Evolutionary conservation across 2,113 vertebrate species (phyloP).

Genomic region (Actenoides hombroni): DNA sequence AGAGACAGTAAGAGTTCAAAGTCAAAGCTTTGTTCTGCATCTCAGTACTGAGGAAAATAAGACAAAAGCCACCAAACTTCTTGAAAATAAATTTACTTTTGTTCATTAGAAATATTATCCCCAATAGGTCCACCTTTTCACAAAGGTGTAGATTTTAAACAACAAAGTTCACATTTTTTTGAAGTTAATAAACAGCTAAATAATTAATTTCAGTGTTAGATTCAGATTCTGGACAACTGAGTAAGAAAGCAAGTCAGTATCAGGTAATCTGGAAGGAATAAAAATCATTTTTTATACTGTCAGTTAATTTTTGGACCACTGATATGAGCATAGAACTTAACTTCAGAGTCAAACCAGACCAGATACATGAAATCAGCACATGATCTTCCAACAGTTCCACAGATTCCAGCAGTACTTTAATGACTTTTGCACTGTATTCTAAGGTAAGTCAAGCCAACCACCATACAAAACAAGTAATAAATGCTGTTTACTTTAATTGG

Average conservation of each 20-base stretch:
- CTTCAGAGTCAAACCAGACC: not conserved
- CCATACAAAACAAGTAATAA: not conserved
- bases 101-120: conserved; percentile 69
- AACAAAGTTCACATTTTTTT: conserved; percentile 11
- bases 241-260: not conserved
- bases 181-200: conserved; percentile 34
- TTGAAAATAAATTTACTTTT: conserved; percentile 79
- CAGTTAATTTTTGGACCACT: conserved; percentile 38
- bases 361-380: not conserved
- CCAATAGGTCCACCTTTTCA: conserved; percentile 43
- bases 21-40: not conserved
- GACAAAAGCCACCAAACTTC: not conserved
- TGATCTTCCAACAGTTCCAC: not conserved
- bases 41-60: not conserved
- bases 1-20: not conserved
- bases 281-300: not conserved
- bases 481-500: not conserved
- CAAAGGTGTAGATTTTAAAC: conserved; percentile 34
- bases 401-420: not conserved
- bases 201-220: conserved; percentile 24
- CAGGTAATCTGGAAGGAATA: not conserved
- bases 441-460: conserved; percentile 14
- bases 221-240: not conserved
- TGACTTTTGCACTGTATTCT: not conserved
- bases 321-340: not conserved